These are phyloP conservation scores for Arctocebus calabarensis DNA, from an alignment of 2,797 vertebrate species.

Conservation along the genomic window DNA sequence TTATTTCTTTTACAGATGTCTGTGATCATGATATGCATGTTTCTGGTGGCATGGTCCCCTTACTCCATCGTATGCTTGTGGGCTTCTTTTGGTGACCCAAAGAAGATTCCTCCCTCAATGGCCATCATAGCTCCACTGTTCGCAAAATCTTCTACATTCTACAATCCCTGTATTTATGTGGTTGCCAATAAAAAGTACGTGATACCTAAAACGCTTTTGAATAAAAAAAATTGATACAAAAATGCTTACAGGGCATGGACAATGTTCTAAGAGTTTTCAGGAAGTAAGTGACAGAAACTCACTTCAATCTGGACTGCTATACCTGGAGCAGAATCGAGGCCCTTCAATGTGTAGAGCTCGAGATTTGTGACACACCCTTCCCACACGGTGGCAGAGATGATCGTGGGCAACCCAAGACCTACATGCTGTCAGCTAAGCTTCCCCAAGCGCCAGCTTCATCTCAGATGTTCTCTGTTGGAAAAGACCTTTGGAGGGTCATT, in stretches of 20 bases:
- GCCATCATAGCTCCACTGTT: conserved; percentile 98
- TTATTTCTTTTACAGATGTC: conserved; percentile 93
- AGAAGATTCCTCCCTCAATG: conserved; percentile 94
- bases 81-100: conserved; percentile 96
- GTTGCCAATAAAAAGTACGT: conserved; percentile 97
- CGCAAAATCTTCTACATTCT: conserved; percentile 98
- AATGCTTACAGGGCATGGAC: not conserved
- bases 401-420: not conserved
- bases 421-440: not conserved
- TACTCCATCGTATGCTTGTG: conserved; percentile 98
- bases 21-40: conserved; percentile 97
- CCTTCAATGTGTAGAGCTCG: not conserved
- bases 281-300: not conserved
- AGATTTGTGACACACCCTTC: conserved; percentile 5
- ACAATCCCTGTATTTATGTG: conserved; percentile 99
- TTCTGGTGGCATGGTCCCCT: conserved; percentile 98
- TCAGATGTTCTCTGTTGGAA: not conserved
- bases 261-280: not conserved
- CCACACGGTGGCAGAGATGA: not conserved
- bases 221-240: not conserved
- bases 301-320: not conserved
- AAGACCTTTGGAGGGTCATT: not conserved
- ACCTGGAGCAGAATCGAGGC: not conserved
- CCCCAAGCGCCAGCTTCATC: not conserved
- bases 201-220: conserved; percentile 16